Evolutionary conservation across 2,113 vertebrate species (phyloP), one percentile per base, ranked within the genome.

Genomic region (Psilopogon haemacephalus): DNA sequence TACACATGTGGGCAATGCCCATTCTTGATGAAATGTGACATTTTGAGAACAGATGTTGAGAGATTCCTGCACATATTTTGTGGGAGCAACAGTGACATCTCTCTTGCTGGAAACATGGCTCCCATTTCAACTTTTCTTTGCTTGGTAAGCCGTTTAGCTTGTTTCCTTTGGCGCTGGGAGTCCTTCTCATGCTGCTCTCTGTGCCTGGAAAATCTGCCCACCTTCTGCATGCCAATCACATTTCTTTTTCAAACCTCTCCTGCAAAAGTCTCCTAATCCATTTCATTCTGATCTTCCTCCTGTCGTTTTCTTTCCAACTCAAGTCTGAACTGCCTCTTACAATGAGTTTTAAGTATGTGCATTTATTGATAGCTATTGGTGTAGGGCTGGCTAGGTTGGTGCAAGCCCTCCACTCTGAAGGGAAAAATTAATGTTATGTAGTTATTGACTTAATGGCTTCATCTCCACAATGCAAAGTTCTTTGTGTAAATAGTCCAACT

Each of bases 41-140:
- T 91, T 95, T 30, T 83, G 93, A 85, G 86, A 96, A 80, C 91
- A 94, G 93, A 94, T 94, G 84, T 95, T 95, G 89, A 74, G 88
- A 94, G 94, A 77, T 80, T 56, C 78, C 79, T 93, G 95, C 86
- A 87, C 78, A 46, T 93, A 89, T 94, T 96, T 94, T 91, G 87
- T 94, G 91, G 94, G 84, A 94, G 68, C 79, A 95, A 83, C 89
- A 92, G 75, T 50, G 82, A 60, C 91, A 91, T 92, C 82, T 91
- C 63, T 94, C 92, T 91, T 89, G n/a, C 71, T 94, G 82, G 84
- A 91, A 87, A 80, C 65, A 89, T 1, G 83, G 71, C 59, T 91
- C 78, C 91, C 78, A 85, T 42, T 94, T 95, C 84, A 82, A 59
- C 84, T 92, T 75, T 77, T 64, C 89, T 90, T 90, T 87, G 20